A percentile compares a stretch with the other conserved stretches of the same genome.
These are phyloP conservation scores for Agapornis roseicollis DNA, from an alignment of 2,113 vertebrate genomes.

Conservation along the genomic window DNA sequence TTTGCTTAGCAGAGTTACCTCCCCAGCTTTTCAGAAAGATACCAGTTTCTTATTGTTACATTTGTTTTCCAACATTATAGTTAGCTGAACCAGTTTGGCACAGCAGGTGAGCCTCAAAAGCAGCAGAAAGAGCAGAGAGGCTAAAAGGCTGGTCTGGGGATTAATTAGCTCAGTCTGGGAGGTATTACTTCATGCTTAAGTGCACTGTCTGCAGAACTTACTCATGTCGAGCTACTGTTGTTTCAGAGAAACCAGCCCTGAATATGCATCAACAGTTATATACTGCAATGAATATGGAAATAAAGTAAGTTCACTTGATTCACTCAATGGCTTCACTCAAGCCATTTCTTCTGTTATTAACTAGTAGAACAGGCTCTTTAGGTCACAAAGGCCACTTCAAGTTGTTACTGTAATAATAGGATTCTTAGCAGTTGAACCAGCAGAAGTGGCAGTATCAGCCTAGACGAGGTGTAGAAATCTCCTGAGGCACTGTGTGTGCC, in stretches of 20 bases:
- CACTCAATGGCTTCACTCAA: not conserved
- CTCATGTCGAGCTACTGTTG: not conserved
- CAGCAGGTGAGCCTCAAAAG: not conserved
- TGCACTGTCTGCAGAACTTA: not conserved
- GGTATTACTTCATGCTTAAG: not conserved
- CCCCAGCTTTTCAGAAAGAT: not conserved
- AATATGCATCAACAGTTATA: not conserved
- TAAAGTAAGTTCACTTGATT: not conserved
- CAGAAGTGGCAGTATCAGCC: not conserved
- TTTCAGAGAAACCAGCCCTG: not conserved
- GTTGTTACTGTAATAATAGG: not conserved
- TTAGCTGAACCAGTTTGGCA: not conserved
- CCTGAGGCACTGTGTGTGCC: no score
- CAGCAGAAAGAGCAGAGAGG: not conserved
- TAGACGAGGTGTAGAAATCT: not conserved
- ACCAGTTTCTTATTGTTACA: not conserved
- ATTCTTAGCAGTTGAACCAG: not conserved
- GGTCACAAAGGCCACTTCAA: not conserved
- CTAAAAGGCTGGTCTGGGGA: not conserved
- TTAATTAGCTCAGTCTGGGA: not conserved
- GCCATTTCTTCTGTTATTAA: not conserved
- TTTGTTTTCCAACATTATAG: not conserved
- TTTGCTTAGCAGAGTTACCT: not conserved
- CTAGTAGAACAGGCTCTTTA: not conserved
- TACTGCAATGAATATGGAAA: not conserved